A percentile compares a stretch with the other conserved stretches of the same genome.
Evolutionary conservation across 2,113 vertebrate species (phyloP).

Genomic region (Bungarus multicinctus): DNA sequence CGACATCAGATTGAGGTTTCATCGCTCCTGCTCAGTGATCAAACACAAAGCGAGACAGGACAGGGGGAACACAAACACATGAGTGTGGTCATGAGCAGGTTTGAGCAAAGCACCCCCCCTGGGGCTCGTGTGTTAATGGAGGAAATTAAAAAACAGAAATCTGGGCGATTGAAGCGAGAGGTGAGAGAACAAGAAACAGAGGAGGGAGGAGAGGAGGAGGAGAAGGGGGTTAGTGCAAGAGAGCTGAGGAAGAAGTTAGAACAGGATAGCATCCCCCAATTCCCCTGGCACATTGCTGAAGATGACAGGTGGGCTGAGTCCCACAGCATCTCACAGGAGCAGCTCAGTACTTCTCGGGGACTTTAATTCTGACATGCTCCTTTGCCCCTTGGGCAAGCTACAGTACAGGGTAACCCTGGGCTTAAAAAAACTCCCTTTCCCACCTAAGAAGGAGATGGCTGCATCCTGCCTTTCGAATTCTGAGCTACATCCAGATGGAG

Average conservation of each 20-base stretch:
- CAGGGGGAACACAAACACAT: slow-evolving; percentile 59
- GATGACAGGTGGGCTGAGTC: neutral
- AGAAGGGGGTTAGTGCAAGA: slow-evolving; percentile 50
- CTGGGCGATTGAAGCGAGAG: slow-evolving; percentile 67
- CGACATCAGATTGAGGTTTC: slow-evolving; percentile 69
- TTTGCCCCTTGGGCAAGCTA: neutral
- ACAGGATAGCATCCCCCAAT: slow-evolving; percentile 37
- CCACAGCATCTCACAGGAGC: neutral
- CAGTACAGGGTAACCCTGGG: neutral
- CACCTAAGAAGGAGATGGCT: neutral
- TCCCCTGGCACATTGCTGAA: neutral
- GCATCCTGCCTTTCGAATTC: neutral
- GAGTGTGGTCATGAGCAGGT: slow-evolving; percentile 61
- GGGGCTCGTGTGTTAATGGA: slow-evolving; percentile 77
- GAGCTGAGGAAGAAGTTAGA: slow-evolving; percentile 43
- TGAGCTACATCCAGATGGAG: neutral
- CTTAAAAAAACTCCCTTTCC: neutral
- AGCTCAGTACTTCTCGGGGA: neutral
- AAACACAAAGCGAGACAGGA: slow-evolving; percentile 36
- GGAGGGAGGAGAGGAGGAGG: slow-evolving; percentile 52
- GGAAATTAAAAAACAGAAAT: slow-evolving; percentile 90
- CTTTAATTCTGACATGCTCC: neutral
- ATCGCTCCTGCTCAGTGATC: slow-evolving; percentile 56
- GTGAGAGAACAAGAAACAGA: slow-evolving; percentile 70
- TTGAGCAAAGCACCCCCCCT: slow-evolving; percentile 23